Percentiles rank a stretch among this genome's conserved stretches.
phyloP scores from a whole-genome alignment of 2,797 vertebrate genomes.

The Rhynchotus rufescens region DNA sequence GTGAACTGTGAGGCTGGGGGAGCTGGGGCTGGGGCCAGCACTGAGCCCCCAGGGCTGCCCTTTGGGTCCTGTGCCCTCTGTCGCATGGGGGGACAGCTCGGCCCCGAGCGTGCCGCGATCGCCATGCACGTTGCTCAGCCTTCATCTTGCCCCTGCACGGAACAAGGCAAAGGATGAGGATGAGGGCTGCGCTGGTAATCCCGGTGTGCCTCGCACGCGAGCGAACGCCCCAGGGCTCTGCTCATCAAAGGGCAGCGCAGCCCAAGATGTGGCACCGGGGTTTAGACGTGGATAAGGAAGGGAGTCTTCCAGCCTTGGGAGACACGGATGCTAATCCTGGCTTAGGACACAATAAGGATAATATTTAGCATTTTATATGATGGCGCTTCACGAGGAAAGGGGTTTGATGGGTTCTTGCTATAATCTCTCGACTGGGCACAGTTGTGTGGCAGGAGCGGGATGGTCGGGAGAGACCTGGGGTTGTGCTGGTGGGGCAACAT shows the following conservation, averaged over 20 bases:
- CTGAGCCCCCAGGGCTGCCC: not conserved
- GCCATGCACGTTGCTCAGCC: not conserved
- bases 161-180: not conserved
- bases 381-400: not conserved
- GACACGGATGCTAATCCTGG: not conserved
- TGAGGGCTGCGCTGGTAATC: not conserved
- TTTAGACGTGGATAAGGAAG: not conserved
- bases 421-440: not conserved
- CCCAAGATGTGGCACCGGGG: not conserved
- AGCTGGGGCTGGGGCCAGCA: fast-evolving
- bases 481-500: not conserved
- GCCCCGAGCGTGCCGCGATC: not conserved
- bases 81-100: no score
- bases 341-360: not conserved
- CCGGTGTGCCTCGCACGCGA: not conserved
- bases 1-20: not conserved
- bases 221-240: not conserved
- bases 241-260: not conserved
- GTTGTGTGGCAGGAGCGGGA: not conserved
- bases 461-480: not conserved
- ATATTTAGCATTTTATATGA: not conserved
- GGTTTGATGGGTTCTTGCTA: not conserved
- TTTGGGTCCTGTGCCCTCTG: no score
- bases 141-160: not conserved
- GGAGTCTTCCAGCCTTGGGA: not conserved